A percentile compares a stretch with the other conserved stretches of the same genome.
These are phyloP conservation scores for Epirrhoe alternata DNA, from an alignment of 2,888 invertebrate species.

Conservation along the genomic window DNA sequence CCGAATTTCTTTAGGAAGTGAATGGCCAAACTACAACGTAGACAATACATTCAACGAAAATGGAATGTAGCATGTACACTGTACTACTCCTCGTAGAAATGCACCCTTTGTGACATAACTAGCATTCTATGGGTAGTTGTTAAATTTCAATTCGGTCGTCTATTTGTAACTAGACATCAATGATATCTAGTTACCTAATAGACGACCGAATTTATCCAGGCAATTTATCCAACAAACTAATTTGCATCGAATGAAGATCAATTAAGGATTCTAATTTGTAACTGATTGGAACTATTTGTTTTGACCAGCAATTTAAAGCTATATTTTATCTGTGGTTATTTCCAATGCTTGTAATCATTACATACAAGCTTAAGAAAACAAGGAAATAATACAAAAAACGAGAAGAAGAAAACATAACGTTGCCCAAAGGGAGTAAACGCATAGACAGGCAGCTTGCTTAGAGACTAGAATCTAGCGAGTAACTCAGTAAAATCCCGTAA, in stretches of 20 bases:
- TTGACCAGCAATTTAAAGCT: slow-evolving; percentile 10
- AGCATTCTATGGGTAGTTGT: neutral
- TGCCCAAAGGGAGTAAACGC: no score
- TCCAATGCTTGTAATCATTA: no score
- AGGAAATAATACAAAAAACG: no score
- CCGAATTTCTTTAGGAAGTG: slow-evolving; percentile 37
- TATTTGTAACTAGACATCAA: neutral
- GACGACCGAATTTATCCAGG: no score
- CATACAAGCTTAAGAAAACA: no score
- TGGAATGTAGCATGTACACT: slow-evolving; percentile 19
- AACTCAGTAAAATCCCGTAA: no score
- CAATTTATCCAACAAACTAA: slow-evolving; percentile 19
- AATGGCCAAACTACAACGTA: slow-evolving; percentile 35
- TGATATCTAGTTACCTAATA: no score
- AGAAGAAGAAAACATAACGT: no score
- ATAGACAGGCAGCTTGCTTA: no score
- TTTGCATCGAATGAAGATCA: slow-evolving; percentile 14
- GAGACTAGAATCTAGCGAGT: no score
- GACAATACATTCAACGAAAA: slow-evolving; percentile 32
- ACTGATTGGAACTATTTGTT: slow-evolving; percentile 24
- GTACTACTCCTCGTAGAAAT: no score
- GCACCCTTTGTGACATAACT: slow-evolving; percentile 11
- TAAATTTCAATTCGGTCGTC: neutral
- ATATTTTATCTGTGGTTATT: slow-evolving; percentile 6
- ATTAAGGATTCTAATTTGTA: slow-evolving; percentile 6